Evolutionary conservation across 2,797 vertebrate genomes (phyloP), one percentile per base, ranked within the genome.

Genomic region (Pipistrellus pygmaeus): DNA sequence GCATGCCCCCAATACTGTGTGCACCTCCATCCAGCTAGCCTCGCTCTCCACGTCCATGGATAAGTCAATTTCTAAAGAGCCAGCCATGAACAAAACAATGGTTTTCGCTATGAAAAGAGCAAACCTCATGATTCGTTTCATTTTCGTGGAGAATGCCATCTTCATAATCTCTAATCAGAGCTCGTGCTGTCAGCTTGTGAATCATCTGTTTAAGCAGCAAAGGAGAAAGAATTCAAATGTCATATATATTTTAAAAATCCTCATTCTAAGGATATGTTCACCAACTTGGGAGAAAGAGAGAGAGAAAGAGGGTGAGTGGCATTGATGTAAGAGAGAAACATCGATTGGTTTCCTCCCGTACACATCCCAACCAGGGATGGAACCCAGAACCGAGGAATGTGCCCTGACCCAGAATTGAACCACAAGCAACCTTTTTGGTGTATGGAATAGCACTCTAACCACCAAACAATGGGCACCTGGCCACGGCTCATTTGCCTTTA

Each of bases 81-180:
- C 38, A 10, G 73, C 17, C 38, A 8, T 85, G 51, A 88, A 64
- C 62, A 91, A 71, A 27, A 57, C 17, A 21, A 15, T 41, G 20
- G 3, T 38, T 93, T 95, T 90, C 77, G 48, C 27, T 73, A 57
- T 60, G 41, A 86, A 88, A 51, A 92, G 32, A 81, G 96, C 97
- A 51, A 76, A 99, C 99, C 99, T 99, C 99, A 8, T 99, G 99
- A 82, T 98, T 97, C 13, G 98, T 98, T 97, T 99, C 98, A 7
- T 97, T 97, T 41, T 96, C 72, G 2, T 98, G 98, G 85, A 99
- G 98, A 95, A 98, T 98, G 44, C 99, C 99, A 8, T 99, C 98
- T 96, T 99, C 99, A 25, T 98, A 99, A 84, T 99, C 99, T 93
- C 98, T 98, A 97, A 99, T 99, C 77, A 99, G 85, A 12, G 99